phyloP scores from a whole-genome alignment of 2,888 invertebrate genomes.

The Pyrrhia umbra region DNA sequence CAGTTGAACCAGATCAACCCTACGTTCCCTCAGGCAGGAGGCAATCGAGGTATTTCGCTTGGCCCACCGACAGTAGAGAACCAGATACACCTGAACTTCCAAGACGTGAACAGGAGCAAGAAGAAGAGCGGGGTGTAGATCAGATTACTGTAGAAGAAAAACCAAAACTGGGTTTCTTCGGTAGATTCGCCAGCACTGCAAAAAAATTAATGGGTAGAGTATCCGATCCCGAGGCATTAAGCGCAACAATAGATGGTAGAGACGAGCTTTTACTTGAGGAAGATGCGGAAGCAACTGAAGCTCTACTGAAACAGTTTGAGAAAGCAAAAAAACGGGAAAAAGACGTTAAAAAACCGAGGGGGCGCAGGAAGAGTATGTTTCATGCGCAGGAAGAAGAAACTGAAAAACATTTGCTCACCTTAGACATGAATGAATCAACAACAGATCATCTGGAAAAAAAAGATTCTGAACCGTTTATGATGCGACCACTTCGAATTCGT shows the following conservation, averaged over 20 bases:
- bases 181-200: constrained; percentile 37
- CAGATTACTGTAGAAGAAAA: not conserved
- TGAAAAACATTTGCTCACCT: constrained; percentile 50
- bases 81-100: not conserved
- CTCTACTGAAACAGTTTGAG: constrained; percentile 58
- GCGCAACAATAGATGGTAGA: constrained; percentile 29
- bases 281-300: constrained; percentile 61
- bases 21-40: not conserved
- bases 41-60: not conserved
- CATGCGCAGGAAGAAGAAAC: constrained; percentile 35
- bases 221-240: constrained; percentile 36
- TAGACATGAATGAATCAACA: constrained; percentile 50
- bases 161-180: constrained; percentile 21
- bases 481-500: constrained; percentile 30
- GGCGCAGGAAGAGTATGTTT: constrained; percentile 2
- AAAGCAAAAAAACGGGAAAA: constrained; percentile 44
- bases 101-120: not conserved
- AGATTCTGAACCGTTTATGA: constrained; percentile 10
- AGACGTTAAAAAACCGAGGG: constrained; percentile 11
- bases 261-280: constrained; percentile 62
- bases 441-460: constrained; percentile 1
- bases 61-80: not conserved
- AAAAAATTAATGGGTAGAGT: constrained; percentile 55
- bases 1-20: not conserved
- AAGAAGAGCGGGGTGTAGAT: not conserved